Evolutionary conservation across 1,140 invertebrate species (phyloP), one percentile per base, ranked within the genome.

Genomic region (Eriocheir sinensis): DNA sequence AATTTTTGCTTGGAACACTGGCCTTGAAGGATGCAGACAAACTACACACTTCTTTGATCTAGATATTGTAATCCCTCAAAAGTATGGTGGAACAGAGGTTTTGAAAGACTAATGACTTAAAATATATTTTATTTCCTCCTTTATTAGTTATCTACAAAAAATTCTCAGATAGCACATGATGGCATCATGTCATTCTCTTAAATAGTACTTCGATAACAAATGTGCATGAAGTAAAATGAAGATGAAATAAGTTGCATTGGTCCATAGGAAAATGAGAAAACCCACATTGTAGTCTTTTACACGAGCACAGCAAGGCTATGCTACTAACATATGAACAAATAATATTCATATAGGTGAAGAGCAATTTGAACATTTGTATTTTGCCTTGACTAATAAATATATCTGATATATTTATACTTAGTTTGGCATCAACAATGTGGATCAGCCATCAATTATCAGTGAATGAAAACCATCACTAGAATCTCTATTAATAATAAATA

Each of bases 111-210:
- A 17, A 27, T 91, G 72, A 27, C 94, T 94, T 94, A 94, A 94
- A 94, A 94, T 94, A 94, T 94, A 94, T 94, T 94, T 94, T 94
- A 94, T 94, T 94, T 94, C 38, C 88, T 86, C 38, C 38, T 91
- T 94, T 94, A 91, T 85, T 85, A 92, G 91, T 94, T 94, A 81
- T 86, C 86, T 79, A 86, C 91, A 79, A 94, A 94, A 94, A 91
- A 94, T 91, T 80, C 91, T 92, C 44, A 81, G 41, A 81, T 94
- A 94, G 86, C 93, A 94, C 83, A 86, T 94, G 94, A 83, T 83
- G 41, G 94, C 86, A 81, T 91, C 32, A 86, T 94, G 93, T 30
- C 36, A 72, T 21, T 81, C 36, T 48, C 41, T 44, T 92, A 83
- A n/a, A 27, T 81, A 27, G 12, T 86, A 41, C 27, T 17, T 48